Evolutionary conservation across 1,140 invertebrate species (phyloP).

Genomic region (Atta colombica): DNA sequence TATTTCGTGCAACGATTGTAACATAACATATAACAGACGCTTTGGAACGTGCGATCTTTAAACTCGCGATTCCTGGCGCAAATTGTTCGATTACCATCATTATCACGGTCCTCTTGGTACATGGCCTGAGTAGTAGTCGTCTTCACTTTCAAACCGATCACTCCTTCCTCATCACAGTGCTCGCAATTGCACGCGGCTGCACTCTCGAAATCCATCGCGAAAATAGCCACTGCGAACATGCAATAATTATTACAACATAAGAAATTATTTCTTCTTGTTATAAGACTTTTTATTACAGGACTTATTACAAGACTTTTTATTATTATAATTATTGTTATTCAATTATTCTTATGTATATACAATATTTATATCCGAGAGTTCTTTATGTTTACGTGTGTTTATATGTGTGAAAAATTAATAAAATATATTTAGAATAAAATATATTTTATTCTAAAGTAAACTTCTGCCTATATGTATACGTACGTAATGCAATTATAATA

Average conservation of each 20-base stretch:
- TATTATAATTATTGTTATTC: neutral
- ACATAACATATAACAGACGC: conserved; percentile 84
- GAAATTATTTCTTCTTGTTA: neutral
- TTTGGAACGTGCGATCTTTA: conserved; percentile 81
- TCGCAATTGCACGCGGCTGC: conserved; percentile 78
- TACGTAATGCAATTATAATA: conserved; percentile 50
- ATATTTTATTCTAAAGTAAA: neutral
- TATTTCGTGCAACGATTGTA: conserved; percentile 80
- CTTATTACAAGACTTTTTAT: too few relatives aligned
- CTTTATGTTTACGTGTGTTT: conserved; percentile 5
- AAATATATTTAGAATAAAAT: neutral
- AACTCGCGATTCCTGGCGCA: conserved; percentile 81
- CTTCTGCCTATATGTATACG: conserved; percentile 35
- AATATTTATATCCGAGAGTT: neutral
- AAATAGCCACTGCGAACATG: conserved; percentile 36
- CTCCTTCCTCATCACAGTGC: conserved; percentile 76
- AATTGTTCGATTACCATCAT: conserved; percentile 79
- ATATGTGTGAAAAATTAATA: neutral
- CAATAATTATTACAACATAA: conserved; percentile 11
- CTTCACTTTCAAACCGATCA: conserved; percentile 73
- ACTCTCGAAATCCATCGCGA: conserved; percentile 2
- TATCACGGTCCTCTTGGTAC: conserved; percentile 59
- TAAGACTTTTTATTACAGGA: neutral
- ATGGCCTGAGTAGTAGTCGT: conserved; percentile 63
- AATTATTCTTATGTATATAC: conserved; percentile 18